A percentile compares a stretch with the other conserved stretches of the same genome.
phyloP scores from a whole-genome alignment of 2,113 vertebrate species.

The Dicentrarchus labrax region DNA sequence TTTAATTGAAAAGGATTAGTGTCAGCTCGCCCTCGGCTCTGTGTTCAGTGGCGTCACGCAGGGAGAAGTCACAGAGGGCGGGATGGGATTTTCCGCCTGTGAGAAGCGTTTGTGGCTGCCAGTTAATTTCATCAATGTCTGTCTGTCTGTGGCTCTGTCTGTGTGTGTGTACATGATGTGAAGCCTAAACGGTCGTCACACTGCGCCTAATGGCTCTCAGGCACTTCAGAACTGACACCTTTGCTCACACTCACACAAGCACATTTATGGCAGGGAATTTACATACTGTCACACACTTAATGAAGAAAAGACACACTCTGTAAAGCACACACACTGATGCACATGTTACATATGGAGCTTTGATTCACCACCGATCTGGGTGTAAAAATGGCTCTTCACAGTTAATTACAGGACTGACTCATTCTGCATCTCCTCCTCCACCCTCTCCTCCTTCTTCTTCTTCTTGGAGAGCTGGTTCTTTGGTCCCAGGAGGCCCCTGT shows the following conservation, averaged over 20 bases:
- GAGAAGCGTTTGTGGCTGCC: constrained; percentile 5
- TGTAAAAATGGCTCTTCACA: constrained; percentile 4
- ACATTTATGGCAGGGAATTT: neutral
- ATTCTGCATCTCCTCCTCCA: no score
- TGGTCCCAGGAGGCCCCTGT: neutral
- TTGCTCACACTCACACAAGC: neutral
- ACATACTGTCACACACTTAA: constrained; percentile 3
- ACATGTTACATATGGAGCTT: neutral
- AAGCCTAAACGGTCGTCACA: constrained; percentile 6
- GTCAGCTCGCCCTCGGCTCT: constrained; percentile 27
- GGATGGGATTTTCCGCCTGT: constrained; percentile 23
- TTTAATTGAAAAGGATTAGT: constrained; percentile 57
- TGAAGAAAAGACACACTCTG: neutral
- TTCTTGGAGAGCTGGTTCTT: neutral
- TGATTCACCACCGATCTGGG: neutral
- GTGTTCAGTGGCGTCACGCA: constrained; percentile 14
- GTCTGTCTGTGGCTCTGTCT: constrained; percentile 2
- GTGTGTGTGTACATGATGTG: neutral
- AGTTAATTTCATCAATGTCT: constrained; percentile 6
- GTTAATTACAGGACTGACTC: constrained; percentile 4
- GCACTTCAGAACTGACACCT: neutral
- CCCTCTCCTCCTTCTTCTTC: neutral
- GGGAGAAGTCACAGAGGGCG: constrained; percentile 14
- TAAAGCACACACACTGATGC: neutral
- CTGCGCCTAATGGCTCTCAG: constrained; percentile 27